These are phyloP conservation scores for Diplazon laetatorius DNA, from an alignment of 2,888 invertebrate species.

Conservation along the genomic window DNA sequence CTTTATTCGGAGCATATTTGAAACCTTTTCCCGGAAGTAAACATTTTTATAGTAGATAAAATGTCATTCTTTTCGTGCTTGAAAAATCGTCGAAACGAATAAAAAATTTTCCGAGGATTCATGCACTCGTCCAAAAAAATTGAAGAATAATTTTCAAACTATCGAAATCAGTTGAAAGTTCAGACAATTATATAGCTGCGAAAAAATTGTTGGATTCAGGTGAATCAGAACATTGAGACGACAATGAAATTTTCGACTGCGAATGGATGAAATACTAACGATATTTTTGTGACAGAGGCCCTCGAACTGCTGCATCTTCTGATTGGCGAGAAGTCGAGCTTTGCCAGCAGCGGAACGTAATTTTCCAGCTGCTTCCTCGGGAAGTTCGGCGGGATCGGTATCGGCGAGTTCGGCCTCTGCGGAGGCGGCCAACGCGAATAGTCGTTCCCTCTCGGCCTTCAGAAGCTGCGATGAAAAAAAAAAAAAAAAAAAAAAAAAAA, in stretches of 20 bases:
- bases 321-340: conserved; percentile 92
- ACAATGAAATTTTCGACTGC: neutral
- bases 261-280: conserved; percentile 81
- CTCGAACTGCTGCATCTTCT: conserved; percentile 98
- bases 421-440: conserved; percentile 87
- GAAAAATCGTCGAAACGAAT: too few species aligned
- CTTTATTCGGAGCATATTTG: too few species aligned
- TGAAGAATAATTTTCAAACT: too few species aligned
- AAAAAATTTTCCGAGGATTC: too few species aligned
- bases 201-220: conserved; percentile 25
- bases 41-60: too few species aligned
- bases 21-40: too few species aligned
- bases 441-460: conserved; percentile 88
- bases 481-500: neutral
- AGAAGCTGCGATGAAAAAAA: conserved; percentile 84
- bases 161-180: too few species aligned
- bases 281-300: conserved; percentile 88
- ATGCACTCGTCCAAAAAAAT: too few species aligned
- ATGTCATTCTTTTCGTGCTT: too few species aligned
- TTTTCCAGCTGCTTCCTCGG: conserved; percentile 92
- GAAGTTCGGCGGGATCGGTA: conserved; percentile 82
- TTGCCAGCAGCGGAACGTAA: conserved; percentile 95
- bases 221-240: conserved; percentile 1
- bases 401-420: conserved; percentile 88
- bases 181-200: too few species aligned